Evolutionary conservation across 2,888 invertebrate genomes (phyloP).

Genomic region (Nemurella pictetii): DNA sequence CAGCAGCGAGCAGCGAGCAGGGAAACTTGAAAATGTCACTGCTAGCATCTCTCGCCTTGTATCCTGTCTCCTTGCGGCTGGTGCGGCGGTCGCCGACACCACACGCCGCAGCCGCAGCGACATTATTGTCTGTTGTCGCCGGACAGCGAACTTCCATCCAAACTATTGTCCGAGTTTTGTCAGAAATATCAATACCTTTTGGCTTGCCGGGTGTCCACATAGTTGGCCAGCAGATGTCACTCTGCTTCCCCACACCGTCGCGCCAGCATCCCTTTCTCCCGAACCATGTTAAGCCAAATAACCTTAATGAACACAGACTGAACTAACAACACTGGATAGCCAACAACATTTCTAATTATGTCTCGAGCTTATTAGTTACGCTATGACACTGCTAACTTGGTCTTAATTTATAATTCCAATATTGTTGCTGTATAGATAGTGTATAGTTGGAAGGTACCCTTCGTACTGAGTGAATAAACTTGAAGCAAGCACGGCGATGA

Average conservation of each 20-base stretch:
- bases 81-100: not conserved
- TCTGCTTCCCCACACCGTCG: not conserved
- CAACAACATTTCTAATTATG: slow-evolving; percentile 23
- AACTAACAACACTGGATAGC: slow-evolving; percentile 24
- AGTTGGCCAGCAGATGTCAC: slow-evolving; percentile 16
- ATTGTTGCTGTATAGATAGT: not conserved
- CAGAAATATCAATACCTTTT: slow-evolving; percentile 25
- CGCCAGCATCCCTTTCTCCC: not conserved
- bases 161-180: slow-evolving; percentile 29
- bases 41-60: not conserved
- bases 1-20: not conserved
- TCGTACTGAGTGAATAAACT: not conserved
- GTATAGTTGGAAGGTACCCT: too few relatives aligned
- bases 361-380: slow-evolving; percentile 16
- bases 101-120: not conserved
- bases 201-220: not conserved
- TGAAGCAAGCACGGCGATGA: not conserved
- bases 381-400: slow-evolving; percentile 21
- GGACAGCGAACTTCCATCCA: slow-evolving; percentile 12
- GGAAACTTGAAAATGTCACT: not conserved
- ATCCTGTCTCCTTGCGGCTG: not conserved
- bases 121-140: slow-evolving; percentile 15
- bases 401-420: slow-evolving; percentile 26
- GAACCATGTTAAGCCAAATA: slow-evolving; percentile 24
- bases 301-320: slow-evolving; percentile 32